Conservation (phyloP, 2,888 invertebrate genomes). For the Hartigia nigra region DNA sequence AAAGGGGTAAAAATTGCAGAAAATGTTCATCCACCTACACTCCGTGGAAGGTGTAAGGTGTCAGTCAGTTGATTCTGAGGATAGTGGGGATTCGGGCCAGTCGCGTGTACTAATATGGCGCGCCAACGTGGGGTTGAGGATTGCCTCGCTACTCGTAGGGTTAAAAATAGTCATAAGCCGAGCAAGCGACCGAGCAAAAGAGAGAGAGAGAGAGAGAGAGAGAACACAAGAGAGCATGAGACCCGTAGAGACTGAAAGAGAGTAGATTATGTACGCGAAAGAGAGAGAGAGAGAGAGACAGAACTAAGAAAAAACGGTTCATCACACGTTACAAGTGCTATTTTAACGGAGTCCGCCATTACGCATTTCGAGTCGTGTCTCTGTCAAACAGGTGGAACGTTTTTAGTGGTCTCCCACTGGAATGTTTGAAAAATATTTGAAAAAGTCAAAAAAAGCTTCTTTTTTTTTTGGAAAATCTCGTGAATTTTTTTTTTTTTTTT, state of each 20-base stretch:
- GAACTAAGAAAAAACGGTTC: neutral
- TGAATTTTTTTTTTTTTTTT: too few relatives aligned
- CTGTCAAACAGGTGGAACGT: constrained; percentile 35
- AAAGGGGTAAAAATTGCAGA: constrained; percentile 15
- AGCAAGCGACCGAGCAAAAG: constrained; percentile 46
- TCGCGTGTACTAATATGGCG: constrained; percentile 66
- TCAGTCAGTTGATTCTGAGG: constrained; percentile 57
- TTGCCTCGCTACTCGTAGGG: constrained; percentile 57
- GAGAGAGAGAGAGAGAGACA: constrained; percentile 16
- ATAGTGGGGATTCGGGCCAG: constrained; percentile 61
- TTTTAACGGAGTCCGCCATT: constrained; percentile 29
- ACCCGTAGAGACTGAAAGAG: neutral
- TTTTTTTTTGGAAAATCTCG: neutral
- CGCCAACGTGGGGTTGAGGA: constrained; percentile 60
- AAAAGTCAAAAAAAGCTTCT: neutral
- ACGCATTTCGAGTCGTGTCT: neutral
- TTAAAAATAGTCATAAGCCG: constrained; percentile 64
- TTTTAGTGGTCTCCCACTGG: constrained; percentile 3
- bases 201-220: constrained; percentile 28
- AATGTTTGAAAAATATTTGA: neutral
- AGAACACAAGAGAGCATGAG: constrained; percentile 23
- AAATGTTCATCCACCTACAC: constrained; percentile 42
- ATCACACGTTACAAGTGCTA: constrained; percentile 14
- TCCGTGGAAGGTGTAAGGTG: constrained; percentile 61
- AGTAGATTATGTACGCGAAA: constrained; percentile 11